Conservation (phyloP, 1,140 invertebrate genomes). For the Drosophila sproati region DNA sequence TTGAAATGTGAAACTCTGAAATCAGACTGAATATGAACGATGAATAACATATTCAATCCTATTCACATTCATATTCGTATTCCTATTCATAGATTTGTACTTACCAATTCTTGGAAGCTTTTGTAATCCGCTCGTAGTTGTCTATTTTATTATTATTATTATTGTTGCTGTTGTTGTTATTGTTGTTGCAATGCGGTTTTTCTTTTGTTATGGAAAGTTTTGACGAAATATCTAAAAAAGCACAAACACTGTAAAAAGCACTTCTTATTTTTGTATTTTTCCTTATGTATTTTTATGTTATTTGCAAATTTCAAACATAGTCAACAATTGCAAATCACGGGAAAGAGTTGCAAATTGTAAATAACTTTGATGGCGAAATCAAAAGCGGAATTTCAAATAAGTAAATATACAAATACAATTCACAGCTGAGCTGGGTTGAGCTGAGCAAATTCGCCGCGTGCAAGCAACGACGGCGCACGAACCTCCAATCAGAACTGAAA, state of each 20-base stretch:
- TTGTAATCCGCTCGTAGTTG: slow-evolving; percentile 38
- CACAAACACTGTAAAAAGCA: slow-evolving; percentile 47
- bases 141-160: slow-evolving; percentile 32
- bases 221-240: slow-evolving; percentile 10
- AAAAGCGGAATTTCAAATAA: slow-evolving; percentile 66
- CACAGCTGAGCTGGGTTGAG: slow-evolving; percentile 70
- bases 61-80: slow-evolving; percentile 13
- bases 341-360: slow-evolving; percentile 40
- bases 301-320: slow-evolving; percentile 33
- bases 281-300: slow-evolving; percentile 24
- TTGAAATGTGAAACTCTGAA: too few species aligned
- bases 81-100: slow-evolving; percentile 1
- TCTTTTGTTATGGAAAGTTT: slow-evolving; percentile 48
- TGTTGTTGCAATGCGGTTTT: slow-evolving; percentile 36
- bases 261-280: slow-evolving; percentile 53
- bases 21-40: too few species aligned
- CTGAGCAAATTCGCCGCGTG: slow-evolving; percentile 70
- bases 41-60: neutral
- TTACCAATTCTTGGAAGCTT: slow-evolving; percentile 47
- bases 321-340: slow-evolving; percentile 38
- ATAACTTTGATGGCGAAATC: slow-evolving; percentile 45
- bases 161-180: slow-evolving; percentile 22
- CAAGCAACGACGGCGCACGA: slow-evolving; percentile 72
- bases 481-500: slow-evolving; percentile 82
- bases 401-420: slow-evolving; percentile 47